Conservation (phyloP, 2,113 vertebrate species). For the Myocastor coypus region DNA sequence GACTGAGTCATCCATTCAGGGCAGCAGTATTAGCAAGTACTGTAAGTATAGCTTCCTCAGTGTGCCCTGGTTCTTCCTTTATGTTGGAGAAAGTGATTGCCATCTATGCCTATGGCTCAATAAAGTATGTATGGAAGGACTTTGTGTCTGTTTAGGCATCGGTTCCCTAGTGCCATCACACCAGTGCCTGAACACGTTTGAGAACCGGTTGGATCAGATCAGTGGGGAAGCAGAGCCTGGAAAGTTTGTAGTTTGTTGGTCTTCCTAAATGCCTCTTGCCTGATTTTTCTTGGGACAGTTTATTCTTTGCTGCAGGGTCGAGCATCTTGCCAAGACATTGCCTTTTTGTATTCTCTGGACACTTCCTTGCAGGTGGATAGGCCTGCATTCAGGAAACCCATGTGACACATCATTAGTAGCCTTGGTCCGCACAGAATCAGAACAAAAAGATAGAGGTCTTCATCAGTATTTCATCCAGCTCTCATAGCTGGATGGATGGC, state of each 20-base stretch:
- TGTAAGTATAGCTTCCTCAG: neutral
- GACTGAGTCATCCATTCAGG: neutral
- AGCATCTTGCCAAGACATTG: slow-evolving; percentile 17
- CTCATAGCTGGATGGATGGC: neutral
- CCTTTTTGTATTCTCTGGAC: slow-evolving; percentile 14
- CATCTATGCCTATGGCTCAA: neutral
- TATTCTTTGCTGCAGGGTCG: slow-evolving; percentile 37
- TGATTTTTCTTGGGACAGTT: slow-evolving; percentile 26
- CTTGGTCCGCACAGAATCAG: neutral
- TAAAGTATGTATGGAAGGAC: slow-evolving; percentile 10
- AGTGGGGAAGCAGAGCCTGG: neutral
- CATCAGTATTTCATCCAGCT: neutral
- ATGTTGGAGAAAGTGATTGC: neutral
- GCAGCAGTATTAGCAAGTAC: neutral
- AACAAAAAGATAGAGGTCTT: slow-evolving; percentile 2
- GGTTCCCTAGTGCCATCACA: slow-evolving; percentile 26
- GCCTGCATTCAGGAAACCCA: neutral
- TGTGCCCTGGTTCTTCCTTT: neutral
- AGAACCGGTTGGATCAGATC: neutral
- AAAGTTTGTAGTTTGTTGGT: slow-evolving; percentile 10
- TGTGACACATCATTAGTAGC: neutral
- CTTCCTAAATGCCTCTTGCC: neutral
- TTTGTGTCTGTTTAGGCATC: neutral
- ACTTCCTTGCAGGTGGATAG: neutral
- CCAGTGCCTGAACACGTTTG: neutral